Evolutionary conservation across 2,113 vertebrate genomes (phyloP).

Genomic region (Centropus unirufus): DNA sequence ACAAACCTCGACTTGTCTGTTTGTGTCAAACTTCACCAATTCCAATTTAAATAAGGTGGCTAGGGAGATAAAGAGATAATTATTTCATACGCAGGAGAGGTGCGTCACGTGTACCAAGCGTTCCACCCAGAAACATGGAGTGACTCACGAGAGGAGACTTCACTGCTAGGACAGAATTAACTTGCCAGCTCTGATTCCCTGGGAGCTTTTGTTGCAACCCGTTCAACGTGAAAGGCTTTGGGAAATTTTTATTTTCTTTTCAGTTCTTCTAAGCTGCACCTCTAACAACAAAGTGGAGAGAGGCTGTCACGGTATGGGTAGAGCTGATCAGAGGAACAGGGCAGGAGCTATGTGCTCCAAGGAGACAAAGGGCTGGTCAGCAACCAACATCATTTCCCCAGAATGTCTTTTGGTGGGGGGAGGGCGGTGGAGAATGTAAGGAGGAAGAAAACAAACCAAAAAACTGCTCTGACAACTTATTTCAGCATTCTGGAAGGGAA

Average conservation of each 20-base stretch:
- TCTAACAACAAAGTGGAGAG: neutral
- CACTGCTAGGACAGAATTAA: neutral
- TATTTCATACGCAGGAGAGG: slow-evolving; percentile 27
- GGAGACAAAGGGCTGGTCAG: neutral
- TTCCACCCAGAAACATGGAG: neutral
- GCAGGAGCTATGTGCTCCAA: neutral
- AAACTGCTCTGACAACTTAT: neutral
- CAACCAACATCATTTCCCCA: neutral
- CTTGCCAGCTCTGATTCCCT: neutral
- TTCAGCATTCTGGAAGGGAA: neutral
- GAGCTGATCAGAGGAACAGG: neutral
- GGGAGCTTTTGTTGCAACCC: neutral
- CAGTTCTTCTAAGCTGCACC: neutral
- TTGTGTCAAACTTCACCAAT: slow-evolving; percentile 42
- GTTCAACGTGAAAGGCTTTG: neutral
- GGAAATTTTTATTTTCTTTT: neutral
- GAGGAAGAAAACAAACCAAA: neutral
- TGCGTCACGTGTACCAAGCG: neutral
- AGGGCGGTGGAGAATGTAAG: neutral
- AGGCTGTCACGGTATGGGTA: neutral
- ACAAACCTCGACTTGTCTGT: slow-evolving; percentile 49
- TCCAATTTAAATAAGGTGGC: slow-evolving; percentile 50
- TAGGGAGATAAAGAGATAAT: slow-evolving; percentile 48
- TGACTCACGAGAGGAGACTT: neutral
- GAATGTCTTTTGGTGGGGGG: neutral